Evolutionary conservation across 1,140 invertebrate genomes (phyloP).

Genomic region (Neodiprion lecontei): DNA sequence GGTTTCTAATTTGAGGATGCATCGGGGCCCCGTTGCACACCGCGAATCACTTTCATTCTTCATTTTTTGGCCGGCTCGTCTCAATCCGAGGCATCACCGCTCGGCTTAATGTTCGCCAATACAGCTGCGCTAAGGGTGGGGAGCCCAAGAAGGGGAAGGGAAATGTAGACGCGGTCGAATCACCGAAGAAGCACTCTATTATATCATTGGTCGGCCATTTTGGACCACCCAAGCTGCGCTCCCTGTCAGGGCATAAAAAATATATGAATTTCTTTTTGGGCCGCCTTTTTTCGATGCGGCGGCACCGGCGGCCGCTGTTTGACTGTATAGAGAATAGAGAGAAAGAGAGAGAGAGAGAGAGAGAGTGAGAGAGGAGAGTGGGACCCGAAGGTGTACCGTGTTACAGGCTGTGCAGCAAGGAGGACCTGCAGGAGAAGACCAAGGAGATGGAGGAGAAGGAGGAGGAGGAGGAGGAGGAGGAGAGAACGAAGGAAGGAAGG

Average conservation of each 20-base stretch:
- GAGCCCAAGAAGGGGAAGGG: too few species aligned
- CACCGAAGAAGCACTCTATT: conserved; percentile 50
- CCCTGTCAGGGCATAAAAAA: conserved; percentile 54
- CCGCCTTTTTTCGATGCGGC: conserved; percentile 61
- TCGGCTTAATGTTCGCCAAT: background rate
- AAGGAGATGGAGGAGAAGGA: background rate
- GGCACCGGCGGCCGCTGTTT: conserved; percentile 43
- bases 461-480: conserved; percentile 16
- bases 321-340: conserved; percentile 1
- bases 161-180: background rate
- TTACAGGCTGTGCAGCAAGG: conserved; percentile 18
- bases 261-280: conserved; percentile 65
- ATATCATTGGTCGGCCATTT: conserved; percentile 63
- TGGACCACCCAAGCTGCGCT: conserved; percentile 63
- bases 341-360: conserved; percentile 13
- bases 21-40: too few species aligned
- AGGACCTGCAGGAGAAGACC: conserved; percentile 9
- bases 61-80: background rate
- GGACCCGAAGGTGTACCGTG: background rate
- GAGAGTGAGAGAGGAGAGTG: conserved; percentile 14
- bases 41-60: background rate
- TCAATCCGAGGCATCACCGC: background rate
- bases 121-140: too few species aligned
- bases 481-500: background rate
- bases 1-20: background rate